These are phyloP conservation scores for Esox niger DNA, from an alignment of 2,113 vertebrate species.

Conservation along the genomic window DNA sequence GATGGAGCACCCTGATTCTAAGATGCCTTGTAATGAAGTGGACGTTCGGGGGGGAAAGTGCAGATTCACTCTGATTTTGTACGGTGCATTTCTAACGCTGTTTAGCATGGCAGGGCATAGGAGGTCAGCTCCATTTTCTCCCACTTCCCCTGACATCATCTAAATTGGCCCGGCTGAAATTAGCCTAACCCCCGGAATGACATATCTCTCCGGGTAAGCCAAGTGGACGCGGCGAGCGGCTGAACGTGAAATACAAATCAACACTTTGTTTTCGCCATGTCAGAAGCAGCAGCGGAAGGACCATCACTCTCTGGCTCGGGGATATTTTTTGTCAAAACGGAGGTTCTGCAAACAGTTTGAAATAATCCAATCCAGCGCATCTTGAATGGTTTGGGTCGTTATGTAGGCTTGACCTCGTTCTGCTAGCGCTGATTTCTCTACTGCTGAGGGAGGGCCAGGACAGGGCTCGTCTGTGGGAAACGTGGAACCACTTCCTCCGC, in stretches of 20 bases:
- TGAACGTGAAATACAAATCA: conserved; percentile 72
- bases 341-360: conserved; percentile 59
- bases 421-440: conserved; percentile 65
- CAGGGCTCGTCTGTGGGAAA: conserved; percentile 55
- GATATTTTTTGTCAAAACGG: conserved; percentile 73
- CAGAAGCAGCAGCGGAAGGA: conserved; percentile 67
- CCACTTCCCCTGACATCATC: conserved; percentile 57
- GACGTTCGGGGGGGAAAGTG: conserved; percentile 53
- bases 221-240: conserved; percentile 55
- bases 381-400: conserved; percentile 72
- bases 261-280: conserved; percentile 72
- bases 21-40: conserved; percentile 54
- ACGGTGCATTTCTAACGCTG: conserved; percentile 54
- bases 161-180: conserved; percentile 63
- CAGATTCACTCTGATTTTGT: conserved; percentile 61
- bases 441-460: conserved; percentile 31
- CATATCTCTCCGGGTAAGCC: conserved; percentile 61
- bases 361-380: conserved; percentile 67
- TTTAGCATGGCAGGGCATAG: conserved; percentile 50
- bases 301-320: conserved; percentile 70
- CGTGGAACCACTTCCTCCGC: conserved; percentile 52
- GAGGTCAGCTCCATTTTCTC: conserved; percentile 65
- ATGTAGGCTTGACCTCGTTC: conserved; percentile 76
- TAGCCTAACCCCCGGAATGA: conserved; percentile 68
- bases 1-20: conserved; percentile 45